A percentile compares a stretch with the other conserved stretches of the same genome.
phyloP scores from a whole-genome alignment of 2,797 vertebrate species.

The Oreochromis grahami region DNA sequence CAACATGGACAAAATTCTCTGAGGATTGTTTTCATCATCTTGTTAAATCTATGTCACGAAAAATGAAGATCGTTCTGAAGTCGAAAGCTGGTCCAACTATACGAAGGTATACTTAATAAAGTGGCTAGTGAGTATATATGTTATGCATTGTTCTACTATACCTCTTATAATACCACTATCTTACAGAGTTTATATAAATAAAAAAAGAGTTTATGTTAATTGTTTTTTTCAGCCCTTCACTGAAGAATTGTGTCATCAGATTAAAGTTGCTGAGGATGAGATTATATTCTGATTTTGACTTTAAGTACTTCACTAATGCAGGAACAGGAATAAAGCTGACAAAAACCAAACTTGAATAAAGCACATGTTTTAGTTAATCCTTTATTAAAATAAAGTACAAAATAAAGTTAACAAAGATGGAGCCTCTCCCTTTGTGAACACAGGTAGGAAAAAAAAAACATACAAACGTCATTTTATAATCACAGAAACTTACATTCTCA shows the following conservation, averaged over 20 bases:
- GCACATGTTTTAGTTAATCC: constrained; percentile 24
- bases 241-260: not conserved
- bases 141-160: not conserved
- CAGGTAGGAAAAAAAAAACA: not conserved
- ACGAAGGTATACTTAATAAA: not conserved
- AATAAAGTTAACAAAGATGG: constrained; percentile 27
- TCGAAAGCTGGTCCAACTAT: not conserved
- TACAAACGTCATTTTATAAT: not conserved
- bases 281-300: not conserved
- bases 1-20: not conserved
- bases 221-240: not conserved
- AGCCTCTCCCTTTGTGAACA: not conserved
- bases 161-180: not conserved
- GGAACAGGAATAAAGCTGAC: not conserved
- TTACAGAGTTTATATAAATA: fast-evolving
- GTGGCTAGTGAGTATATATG: not conserved
- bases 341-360: not conserved
- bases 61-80: not conserved
- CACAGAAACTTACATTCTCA: not conserved
- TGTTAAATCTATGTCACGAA: not conserved
- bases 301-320: not conserved
- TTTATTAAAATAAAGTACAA: constrained; percentile 58
- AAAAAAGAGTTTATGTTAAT: not conserved
- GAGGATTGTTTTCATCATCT: not conserved
- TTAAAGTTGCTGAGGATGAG: not conserved